Evolutionary conservation across 2,888 invertebrate genomes (phyloP), one percentile per base, ranked within the genome.

Genomic region (Diarsia mendica): DNA sequence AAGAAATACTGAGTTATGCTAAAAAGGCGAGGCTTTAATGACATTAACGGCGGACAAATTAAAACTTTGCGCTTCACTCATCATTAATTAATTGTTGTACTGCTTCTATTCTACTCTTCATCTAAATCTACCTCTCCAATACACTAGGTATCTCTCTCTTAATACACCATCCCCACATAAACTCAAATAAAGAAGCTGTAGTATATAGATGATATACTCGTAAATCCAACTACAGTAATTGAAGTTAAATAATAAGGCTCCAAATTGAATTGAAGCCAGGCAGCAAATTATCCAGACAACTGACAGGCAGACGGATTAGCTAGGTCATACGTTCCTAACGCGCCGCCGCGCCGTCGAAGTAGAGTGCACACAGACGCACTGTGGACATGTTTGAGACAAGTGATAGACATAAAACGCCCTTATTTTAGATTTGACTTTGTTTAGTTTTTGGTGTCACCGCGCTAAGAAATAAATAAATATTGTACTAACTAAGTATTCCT

Each of bases 251-350:
- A n/a, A n/a, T n/a, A n/a, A n/a, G 44, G 20, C 44, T 39, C 61
- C 49, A 82, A 85, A 82, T 82, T 76, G 82, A 82, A 82, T 82
- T 76, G 82, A 58, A 83, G 64, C 69, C 69, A 72, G 67, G 83
- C 82, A 82, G 72, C 77, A 83, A 83, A 85, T 83, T 85, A 82
- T 77, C 72, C 51, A 82, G 77, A 77, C 82, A 82, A 68, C 67
- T 77, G 82, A 77, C 85, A 77, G 70, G 72, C 61, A 67, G 51
- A 72, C 51, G 44, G 55, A 85, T 83, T 77, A 77, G 72, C 77
- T 66, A 67, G 81, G 80, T 80, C 80, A 81, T 84, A 84, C 65
- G 80, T 73, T 71, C 69, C 70, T 81, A 84, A 74, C 58, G 53
- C 66, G 63, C 67, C 20, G 20, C 64, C 65, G 48, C 20, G 20